phyloP scores from a whole-genome alignment of 2,797 vertebrate species.

The Spinus olivaceus region DNA sequence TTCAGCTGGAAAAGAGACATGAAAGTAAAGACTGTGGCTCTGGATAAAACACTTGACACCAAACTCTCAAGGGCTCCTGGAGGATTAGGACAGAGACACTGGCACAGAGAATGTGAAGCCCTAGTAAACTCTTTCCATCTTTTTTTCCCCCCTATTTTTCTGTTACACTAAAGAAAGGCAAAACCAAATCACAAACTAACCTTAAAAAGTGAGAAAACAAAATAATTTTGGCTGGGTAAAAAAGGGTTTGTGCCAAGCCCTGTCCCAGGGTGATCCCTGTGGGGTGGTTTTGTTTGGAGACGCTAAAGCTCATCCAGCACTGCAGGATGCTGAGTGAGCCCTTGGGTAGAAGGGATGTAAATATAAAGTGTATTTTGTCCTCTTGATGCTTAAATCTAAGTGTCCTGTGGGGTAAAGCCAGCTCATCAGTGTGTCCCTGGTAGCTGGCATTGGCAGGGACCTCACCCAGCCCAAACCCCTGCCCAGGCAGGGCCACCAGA shows the following conservation, averaged over 20 bases:
- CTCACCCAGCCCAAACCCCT: not conserved
- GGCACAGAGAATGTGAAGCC: not conserved
- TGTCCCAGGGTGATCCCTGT: not conserved
- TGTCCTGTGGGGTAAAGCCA: fast-evolving
- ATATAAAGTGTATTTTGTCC: not conserved
- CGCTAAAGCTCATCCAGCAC: not conserved
- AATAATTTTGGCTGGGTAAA: not conserved
- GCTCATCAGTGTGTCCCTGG: not conserved
- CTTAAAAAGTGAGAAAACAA: not conserved
- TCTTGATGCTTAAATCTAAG: not conserved
- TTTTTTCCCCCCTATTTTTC: not conserved
- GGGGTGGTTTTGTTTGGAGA: not conserved
- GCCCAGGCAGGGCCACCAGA: not conserved
- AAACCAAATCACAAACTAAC: not conserved
- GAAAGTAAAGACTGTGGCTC: not conserved
- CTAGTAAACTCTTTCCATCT: not conserved
- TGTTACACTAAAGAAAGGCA: not conserved
- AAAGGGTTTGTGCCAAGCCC: not conserved
- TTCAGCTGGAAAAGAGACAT: not conserved
- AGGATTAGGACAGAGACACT: not conserved
- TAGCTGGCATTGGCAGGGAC: not conserved
- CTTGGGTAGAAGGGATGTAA: not conserved
- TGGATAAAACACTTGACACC: not conserved
- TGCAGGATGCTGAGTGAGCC: not conserved
- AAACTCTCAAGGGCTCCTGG: not conserved